These are phyloP conservation scores for Ceriagrion tenellum DNA, from an alignment of 2,888 invertebrate species.

Conservation along the genomic window DNA sequence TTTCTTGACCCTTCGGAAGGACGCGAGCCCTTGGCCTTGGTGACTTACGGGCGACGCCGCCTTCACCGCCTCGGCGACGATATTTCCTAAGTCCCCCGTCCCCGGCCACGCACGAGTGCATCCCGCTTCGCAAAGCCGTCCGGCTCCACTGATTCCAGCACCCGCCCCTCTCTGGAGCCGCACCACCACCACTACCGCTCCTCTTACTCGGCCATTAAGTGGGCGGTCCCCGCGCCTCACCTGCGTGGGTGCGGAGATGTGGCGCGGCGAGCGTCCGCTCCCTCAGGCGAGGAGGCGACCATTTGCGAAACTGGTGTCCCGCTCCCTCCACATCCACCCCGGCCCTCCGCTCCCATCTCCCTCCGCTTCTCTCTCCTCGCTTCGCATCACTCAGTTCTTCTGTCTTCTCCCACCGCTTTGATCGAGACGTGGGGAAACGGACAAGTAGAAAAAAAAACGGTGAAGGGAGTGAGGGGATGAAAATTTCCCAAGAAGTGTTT, in stretches of 20 bases:
- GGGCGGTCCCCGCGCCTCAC: not conserved
- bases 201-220: not conserved
- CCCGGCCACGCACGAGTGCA: slow-evolving; percentile 18
- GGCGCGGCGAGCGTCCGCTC: not conserved
- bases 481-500: not conserved
- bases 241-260: not conserved
- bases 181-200: not conserved
- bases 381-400: not conserved
- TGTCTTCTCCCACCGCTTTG: not conserved
- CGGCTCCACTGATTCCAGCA: not conserved
- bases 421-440: not conserved
- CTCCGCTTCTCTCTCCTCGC: not conserved
- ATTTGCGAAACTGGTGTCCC: not conserved
- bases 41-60: not conserved
- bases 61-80: not conserved
- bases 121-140: not conserved
- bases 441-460: not conserved
- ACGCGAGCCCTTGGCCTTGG: not conserved
- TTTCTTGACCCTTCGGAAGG: not conserved
- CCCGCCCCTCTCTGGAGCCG: not conserved
- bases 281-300: not conserved
- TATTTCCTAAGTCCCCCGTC: not conserved
- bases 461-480: not conserved
- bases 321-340: not conserved
- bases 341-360: not conserved